phyloP scores from a whole-genome alignment of 1,140 invertebrate genomes.

The Trachymyrmex cornetzi region DNA sequence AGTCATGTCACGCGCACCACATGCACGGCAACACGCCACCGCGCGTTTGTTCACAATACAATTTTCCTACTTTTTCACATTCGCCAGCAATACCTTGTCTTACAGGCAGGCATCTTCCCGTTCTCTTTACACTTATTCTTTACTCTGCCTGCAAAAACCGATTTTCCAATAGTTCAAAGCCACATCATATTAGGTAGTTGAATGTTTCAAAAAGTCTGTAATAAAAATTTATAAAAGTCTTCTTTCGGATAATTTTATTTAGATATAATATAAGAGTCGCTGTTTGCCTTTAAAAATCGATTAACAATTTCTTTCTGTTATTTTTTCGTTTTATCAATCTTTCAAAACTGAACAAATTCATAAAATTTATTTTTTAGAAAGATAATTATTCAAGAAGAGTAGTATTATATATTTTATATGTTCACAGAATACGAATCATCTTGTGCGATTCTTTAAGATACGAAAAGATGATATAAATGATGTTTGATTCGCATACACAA shows the following conservation, averaged over 20 bases:
- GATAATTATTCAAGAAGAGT: background rate
- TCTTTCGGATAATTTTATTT: background rate
- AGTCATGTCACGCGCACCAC: constrained; percentile 61
- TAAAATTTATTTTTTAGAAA: background rate
- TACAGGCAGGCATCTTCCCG: constrained; percentile 19
- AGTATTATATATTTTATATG: background rate
- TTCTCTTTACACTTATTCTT: constrained; percentile 11
- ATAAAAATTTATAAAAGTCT: background rate
- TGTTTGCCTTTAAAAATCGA: background rate
- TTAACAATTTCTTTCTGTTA: background rate
- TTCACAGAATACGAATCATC: background rate
- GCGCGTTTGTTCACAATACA: constrained; percentile 44
- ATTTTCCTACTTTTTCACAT: constrained; percentile 51
- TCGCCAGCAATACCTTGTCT: constrained; percentile 15
- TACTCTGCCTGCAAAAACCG: constrained; percentile 6
- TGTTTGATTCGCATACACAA: background rate
- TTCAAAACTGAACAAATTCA: background rate
- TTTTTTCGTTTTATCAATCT: background rate
- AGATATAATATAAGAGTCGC: background rate
- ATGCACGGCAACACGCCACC: constrained; percentile 34
- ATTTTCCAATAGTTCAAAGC: background rate
- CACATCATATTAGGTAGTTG: background rate
- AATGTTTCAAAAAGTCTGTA: background rate
- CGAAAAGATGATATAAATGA: background rate
- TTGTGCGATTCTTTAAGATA: background rate